Conservation (phyloP, 2,113 vertebrate genomes). For the Corythornis cristatus region DNA sequence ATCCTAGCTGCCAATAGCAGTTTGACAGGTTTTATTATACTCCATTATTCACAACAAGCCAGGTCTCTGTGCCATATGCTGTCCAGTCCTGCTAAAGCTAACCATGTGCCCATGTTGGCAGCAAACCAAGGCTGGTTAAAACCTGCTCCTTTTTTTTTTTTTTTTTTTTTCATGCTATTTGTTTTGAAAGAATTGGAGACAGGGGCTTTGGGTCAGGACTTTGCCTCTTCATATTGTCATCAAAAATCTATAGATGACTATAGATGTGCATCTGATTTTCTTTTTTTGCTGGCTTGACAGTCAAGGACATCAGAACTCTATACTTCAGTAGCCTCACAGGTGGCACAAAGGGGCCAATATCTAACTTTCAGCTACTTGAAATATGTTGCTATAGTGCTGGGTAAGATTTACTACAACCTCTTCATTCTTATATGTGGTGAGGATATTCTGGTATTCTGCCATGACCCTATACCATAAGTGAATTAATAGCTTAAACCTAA, state of each 20-base stretch:
- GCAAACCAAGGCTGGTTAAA: slow-evolving; percentile 58
- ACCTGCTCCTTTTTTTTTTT: slow-evolving; percentile 51
- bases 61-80: slow-evolving; percentile 69
- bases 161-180: slow-evolving; percentile 31
- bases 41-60: slow-evolving; percentile 66
- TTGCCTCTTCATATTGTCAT: neutral
- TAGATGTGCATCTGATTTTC: neutral
- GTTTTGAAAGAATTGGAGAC: slow-evolving; percentile 35
- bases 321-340: neutral
- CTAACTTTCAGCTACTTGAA: neutral
- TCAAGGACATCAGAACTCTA: neutral
- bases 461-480: neutral
- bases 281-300: neutral
- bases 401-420: neutral
- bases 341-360: neutral
- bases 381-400: neutral
- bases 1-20: slow-evolving; percentile 55
- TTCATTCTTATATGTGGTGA: neutral
- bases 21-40: slow-evolving; percentile 70
- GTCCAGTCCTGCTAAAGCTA: slow-evolving; percentile 61
- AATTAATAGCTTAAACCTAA: neutral
- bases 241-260: neutral
- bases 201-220: neutral
- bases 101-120: slow-evolving; percentile 62
- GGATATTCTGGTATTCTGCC: neutral